A percentile compares a stretch with the other conserved stretches of the same genome.
Conservation (phyloP, 1,140 invertebrate species). For the Lamellibrachia luymesi region DNA sequence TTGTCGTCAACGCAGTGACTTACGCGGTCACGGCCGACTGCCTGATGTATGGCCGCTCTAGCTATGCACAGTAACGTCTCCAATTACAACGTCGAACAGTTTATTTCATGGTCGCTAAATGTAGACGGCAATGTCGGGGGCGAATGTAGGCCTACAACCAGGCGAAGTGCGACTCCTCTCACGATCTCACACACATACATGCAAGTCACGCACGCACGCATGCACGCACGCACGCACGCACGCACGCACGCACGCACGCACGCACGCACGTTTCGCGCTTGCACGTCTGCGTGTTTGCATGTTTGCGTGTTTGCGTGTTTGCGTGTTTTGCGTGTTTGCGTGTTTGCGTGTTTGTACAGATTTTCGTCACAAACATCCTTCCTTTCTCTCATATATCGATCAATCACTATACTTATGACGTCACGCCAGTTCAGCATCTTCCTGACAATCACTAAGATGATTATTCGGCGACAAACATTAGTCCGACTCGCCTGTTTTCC, state of each 20-base stretch:
- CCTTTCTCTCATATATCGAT: neutral
- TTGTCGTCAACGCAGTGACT: neutral
- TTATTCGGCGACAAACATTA: neutral
- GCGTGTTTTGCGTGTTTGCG: too few species aligned
- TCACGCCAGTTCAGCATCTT: neutral
- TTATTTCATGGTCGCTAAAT: neutral
- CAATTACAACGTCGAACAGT: neutral
- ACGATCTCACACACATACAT: too few species aligned
- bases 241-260: neutral
- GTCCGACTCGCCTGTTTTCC: neutral
- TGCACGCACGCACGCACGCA: neutral
- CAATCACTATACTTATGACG: neutral
- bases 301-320: too few species aligned
- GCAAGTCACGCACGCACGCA: too few species aligned
- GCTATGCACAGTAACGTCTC: neutral
- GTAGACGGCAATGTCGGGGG: neutral
- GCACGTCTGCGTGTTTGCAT: too few species aligned
- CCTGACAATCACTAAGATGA: neutral
- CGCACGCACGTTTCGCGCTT: too few species aligned
- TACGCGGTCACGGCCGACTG: neutral
- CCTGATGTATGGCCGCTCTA: neutral
- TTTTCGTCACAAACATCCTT: neutral
- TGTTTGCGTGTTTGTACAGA: too few species aligned
- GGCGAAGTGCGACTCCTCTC: too few species aligned
- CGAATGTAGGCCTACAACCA: neutral